phyloP scores from a whole-genome alignment of 2,888 invertebrate species.

The Oligia strigilis region DNA sequence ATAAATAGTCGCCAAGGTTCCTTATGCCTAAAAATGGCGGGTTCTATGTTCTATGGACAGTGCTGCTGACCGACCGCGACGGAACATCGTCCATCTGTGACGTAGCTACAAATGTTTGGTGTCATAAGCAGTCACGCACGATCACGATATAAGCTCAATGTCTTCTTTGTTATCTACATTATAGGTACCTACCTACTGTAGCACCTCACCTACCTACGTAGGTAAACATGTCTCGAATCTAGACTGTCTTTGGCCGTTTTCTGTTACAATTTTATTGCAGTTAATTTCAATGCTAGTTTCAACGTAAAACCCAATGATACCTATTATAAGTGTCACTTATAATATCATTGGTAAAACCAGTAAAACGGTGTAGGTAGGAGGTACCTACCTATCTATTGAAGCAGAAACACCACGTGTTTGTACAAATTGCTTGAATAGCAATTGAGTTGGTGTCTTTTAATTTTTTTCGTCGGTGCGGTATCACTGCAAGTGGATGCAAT shows the following conservation, averaged over 20 bases:
- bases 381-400: too few species aligned
- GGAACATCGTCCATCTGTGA: conserved; percentile 36
- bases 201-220: not conserved
- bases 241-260: not conserved
- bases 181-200: conserved; percentile 14
- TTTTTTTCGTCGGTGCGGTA: not conserved
- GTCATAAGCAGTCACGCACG: conserved; percentile 18
- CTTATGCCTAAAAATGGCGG: conserved; percentile 1
- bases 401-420: conserved; percentile 6
- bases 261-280: not conserved
- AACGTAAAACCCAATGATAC: too few species aligned
- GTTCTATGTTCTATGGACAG: not conserved
- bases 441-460: too few species aligned
- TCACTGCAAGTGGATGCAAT: conserved; percentile 4
- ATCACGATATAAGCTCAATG: conserved; percentile 11
- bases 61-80: conserved; percentile 13
- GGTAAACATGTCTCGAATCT: conserved; percentile 1
- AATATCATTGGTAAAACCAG: too few species aligned
- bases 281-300: not conserved
- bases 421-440: not conserved
- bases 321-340: too few species aligned
- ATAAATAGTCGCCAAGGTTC: conserved; percentile 2
- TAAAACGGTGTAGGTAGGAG: not conserved
- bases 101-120: conserved; percentile 13
- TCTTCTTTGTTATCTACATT: conserved; percentile 33